Evolutionary conservation across 2,113 vertebrate genomes (phyloP), one percentile per base, ranked within the genome.

Genomic region (Ranitomeya imitator): DNA sequence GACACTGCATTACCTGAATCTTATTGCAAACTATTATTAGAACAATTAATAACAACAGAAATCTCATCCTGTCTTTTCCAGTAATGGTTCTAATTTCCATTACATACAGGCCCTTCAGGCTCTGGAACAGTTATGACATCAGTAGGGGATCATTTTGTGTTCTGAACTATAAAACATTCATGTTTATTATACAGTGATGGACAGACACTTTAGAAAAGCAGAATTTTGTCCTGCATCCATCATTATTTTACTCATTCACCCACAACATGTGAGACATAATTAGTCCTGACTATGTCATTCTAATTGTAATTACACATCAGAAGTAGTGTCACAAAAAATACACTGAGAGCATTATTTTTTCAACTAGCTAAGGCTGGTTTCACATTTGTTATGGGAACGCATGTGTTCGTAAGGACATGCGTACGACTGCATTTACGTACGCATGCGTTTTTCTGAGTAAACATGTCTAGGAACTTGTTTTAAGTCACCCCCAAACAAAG

Each of bases 11-110:
- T 88, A 88, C 84, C 88, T 91, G 89, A 73, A 86, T 73, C 90
- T 90, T 91, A 80, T 90, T 74, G 52, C 74, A 90, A 83, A 88
- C 87, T 92, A 90, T 91, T 93, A 93, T 88, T 87, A 92, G 55
- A 8, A 78, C 85, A 91, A 88, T 91, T 86, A 91, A 90, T 86
- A 92, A 85, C 77, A 87, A 90, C 11, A 91, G 91, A 78, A 74
- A 90, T 91, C 84, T 91, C 90, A 31, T 89, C 91, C 78, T 63
- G 45, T 57, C 90, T 65, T 91, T 92, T 65, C 81, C 80, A 45
- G 85, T 89, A 90, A 90, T 18, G 84, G 23, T 37, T 54, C 61
- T 90, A 85, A 92, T 91, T 93, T 92, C 90, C 89, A 91, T 91
- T 90, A 89, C 60, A 91, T 90, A 90, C 65, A 67, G 92, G 60